Conservation (phyloP, 2,113 vertebrate species). For the Coturnix japonica region DNA sequence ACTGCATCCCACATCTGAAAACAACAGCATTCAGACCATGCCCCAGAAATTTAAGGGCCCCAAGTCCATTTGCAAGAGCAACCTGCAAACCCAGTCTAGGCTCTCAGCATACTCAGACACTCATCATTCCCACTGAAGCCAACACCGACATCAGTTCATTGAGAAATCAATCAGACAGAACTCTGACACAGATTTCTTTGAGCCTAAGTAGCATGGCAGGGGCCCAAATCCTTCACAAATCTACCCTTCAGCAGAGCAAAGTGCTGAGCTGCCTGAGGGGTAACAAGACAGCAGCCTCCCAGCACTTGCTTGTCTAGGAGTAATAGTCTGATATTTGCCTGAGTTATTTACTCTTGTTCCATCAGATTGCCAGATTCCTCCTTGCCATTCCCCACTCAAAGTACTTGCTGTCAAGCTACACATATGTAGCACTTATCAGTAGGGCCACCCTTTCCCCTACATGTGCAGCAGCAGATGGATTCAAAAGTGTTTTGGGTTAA, state of each 20-base stretch:
- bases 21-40: background rate
- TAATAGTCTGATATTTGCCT: background rate
- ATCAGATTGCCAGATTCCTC: background rate
- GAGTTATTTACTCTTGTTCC: background rate
- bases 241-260: background rate
- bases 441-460: background rate
- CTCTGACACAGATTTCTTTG: constrained; percentile 2
- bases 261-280: background rate
- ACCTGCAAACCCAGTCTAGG: constrained; percentile 9
- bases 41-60: background rate
- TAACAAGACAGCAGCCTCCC: background rate
- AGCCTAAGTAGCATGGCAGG: background rate
- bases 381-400: background rate
- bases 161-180: constrained; percentile 29
- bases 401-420: constrained; percentile 8
- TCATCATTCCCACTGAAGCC: background rate
- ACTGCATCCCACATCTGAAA: background rate
- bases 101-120: background rate
- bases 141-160: background rate
- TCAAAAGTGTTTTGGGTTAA: constrained; percentile 19
- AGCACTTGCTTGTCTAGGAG: background rate
- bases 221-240: background rate
- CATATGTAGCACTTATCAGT: background rate
- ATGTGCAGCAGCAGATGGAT: constrained; percentile 33
- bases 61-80: background rate